Evolutionary conservation across 2,113 vertebrate species (phyloP), one percentile per base, ranked within the genome.

Genomic region (Merops nubicus): DNA sequence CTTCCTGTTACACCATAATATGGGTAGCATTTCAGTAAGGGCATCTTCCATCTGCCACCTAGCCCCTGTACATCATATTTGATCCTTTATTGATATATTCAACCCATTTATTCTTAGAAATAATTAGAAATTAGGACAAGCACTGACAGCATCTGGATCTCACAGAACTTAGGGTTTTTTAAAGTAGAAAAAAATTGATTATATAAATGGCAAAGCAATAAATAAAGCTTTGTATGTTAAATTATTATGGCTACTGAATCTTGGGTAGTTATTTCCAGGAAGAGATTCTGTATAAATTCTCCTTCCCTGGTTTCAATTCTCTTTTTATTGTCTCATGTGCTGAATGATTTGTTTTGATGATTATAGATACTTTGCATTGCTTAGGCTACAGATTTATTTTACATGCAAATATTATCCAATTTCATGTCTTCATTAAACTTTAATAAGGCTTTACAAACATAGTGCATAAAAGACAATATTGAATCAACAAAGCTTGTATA

Each of bases 341-440:
- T 56, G 74, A 89, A 84, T 93, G 86, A 91, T 91, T 96, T 97
- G 93, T 96, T 96, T 93, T 94, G 95, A 91, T 97, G 91, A 92
- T 97, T 96, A 94, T 79, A 80, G 79, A 79, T 92, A 73, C 77
- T 95, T 93, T 82, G 88, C 79, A 87, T 96, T 93, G 82, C 93
- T 94, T 93, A 97, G 89, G 88, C 67, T 94, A 85, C 86, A 91
- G 94, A 92, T 87, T 96, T 90, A 95, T 97, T 97, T 95, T 97
- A 85, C 91, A 95, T 91, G 90, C 89, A 96, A 94, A 97, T 97
- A 89, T 93, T 94, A 96, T 93, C 90, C 11, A 36, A 96, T 96
- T 90, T 89, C 25, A 20, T 94, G 91, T 91, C 93, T 95, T 96
- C 91, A 96, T 97, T 96, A 96, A 94, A 93, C 80, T 96, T 96